Evolutionary conservation across 2,888 invertebrate genomes (phyloP).

Genomic region (Myathropa florea): DNA sequence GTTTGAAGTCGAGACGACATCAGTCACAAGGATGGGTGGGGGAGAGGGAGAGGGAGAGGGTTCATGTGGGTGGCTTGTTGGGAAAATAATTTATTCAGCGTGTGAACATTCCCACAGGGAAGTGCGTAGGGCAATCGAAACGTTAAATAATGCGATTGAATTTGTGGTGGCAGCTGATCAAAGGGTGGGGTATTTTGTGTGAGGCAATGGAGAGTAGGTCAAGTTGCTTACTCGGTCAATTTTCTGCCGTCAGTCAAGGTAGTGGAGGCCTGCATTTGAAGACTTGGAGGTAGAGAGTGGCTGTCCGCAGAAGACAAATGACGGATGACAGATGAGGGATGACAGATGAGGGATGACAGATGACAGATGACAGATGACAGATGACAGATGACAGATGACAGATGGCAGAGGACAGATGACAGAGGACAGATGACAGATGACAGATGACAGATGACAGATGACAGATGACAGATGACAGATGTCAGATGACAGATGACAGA

Average conservation of each 20-base stretch:
- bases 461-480: too few species aligned
- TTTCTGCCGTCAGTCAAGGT: not conserved
- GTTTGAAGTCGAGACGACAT: not conserved
- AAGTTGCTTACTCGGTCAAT: not conserved
- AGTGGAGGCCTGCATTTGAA: not conserved
- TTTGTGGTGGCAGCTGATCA: not conserved
- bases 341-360: too few species aligned
- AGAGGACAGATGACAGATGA: too few species aligned
- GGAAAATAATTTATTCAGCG: not conserved
- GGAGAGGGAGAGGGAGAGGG: too few species aligned
- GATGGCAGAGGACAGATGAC: too few species aligned
- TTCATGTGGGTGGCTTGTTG: not conserved
- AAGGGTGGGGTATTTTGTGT: not conserved
- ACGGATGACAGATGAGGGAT: too few species aligned
- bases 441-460: too few species aligned
- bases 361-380: too few species aligned
- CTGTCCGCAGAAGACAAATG: too few species aligned
- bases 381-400: too few species aligned
- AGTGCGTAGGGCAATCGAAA: not conserved
- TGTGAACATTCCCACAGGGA: not conserved
- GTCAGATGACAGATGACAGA: not conserved
- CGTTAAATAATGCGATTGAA: too few species aligned
- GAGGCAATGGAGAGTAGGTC: not conserved
- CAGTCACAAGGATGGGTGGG: not conserved
- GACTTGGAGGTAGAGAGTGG: too few species aligned